Evolutionary conservation across 2,113 vertebrate species (phyloP), one percentile per base, ranked within the genome.

Genomic region (Ctenodactylus gundi): DNA sequence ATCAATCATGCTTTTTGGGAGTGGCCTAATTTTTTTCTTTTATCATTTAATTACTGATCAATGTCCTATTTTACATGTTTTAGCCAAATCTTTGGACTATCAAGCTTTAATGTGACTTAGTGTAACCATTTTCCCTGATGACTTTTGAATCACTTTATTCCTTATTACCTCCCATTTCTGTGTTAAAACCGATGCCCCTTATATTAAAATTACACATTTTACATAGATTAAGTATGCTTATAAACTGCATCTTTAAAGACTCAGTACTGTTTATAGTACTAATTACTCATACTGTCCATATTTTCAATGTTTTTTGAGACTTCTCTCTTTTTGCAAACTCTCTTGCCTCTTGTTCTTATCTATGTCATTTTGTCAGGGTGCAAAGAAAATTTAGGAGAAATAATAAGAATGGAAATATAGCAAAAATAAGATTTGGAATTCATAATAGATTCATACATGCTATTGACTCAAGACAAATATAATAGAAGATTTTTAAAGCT

Each of bases 1-100:
- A 89, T 9, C 73, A 62, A 62, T 3, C 4, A 23, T 60, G 17
- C 12, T n/a, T 84, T 67, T 41, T 44, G 21, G 21, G 2, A 70
- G n/a, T 55, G 25, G 0, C 20, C 20, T 90, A 36, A 64, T 51
- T 92, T 80, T 13, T 80, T 51, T 92, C 76, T 13, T 80, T 21
- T 2, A 62, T 67, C 1, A 17, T 80, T 67, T 60, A 46, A 67
- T 36, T 93, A 13, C 13, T 62, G 18, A 44, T 23, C 2, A 81
- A 34, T 25, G 36, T n/a, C 13, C 60, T 44, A 67, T 65, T 92
- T 94, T 65, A n/a, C 68, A 94, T 18, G 49, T 53, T 83, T 76
- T 88, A 82, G 51, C 13, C 60, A 60, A 65, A 23, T 81, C 12
- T 64, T 4, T 70, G 2, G 46, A 91, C 85, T 41, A 6, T 51